A percentile compares a stretch with the other conserved stretches of the same genome.
Conservation (phyloP, 2,888 invertebrate genomes). For the Sarcophaga carnaria region DNA sequence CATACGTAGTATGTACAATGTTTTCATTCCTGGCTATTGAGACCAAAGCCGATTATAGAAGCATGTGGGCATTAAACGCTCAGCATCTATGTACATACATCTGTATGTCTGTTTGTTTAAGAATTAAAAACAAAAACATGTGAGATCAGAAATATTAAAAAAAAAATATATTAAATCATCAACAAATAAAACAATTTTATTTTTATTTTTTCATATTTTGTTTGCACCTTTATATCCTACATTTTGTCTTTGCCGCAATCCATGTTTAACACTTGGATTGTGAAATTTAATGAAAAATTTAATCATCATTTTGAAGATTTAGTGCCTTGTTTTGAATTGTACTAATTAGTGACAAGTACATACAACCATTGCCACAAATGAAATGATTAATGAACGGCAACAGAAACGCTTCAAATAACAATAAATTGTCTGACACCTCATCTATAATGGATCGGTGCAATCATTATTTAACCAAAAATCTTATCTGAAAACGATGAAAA, state of each 20-base stretch:
- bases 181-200: too few relatives aligned
- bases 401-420: conserved; percentile 54
- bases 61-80: not conserved
- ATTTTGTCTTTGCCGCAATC: not conserved
- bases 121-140: too few relatives aligned
- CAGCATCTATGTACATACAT: not conserved
- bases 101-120: too few relatives aligned
- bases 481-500: conserved; percentile 63
- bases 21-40: too few relatives aligned
- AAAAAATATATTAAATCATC: not conserved
- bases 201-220: not conserved
- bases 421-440: conserved; percentile 50
- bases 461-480: conserved; percentile 49
- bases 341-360: conserved; percentile 48
- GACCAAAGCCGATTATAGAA: conserved; percentile 43
- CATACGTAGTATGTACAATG: too few relatives aligned
- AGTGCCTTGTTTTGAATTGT: conserved; percentile 47
- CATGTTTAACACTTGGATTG: not conserved
- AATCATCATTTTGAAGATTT: not conserved
- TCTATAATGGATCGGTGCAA: conserved; percentile 46
- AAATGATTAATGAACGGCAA: conserved; percentile 53
- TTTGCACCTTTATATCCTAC: not conserved
- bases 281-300: not conserved
- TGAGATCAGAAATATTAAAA: too few relatives aligned
- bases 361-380: not conserved